phyloP scores from a whole-genome alignment of 2,113 vertebrate genomes.

The Aythya baeri region DNA sequence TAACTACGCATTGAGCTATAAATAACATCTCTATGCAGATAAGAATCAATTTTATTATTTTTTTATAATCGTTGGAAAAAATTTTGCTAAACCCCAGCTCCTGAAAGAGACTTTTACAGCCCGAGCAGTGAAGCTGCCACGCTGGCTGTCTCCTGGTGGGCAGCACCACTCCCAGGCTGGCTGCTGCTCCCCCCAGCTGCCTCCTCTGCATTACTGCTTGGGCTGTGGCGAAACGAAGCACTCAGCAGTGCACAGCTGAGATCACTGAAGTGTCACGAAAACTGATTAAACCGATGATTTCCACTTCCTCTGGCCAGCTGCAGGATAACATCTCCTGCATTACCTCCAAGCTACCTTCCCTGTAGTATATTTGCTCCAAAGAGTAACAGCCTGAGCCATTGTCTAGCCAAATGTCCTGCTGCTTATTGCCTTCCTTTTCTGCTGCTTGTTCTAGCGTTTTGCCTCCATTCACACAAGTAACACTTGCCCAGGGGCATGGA shows the following conservation, averaged over 20 bases:
- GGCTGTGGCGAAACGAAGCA: neutral
- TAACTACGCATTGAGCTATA: conserved; percentile 42
- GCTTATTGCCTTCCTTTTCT: neutral
- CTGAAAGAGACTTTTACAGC: neutral
- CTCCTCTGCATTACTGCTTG: neutral
- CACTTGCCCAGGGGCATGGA: neutral
- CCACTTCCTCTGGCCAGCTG: neutral
- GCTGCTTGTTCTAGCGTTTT: neutral
- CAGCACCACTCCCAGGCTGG: neutral
- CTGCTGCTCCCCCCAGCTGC: neutral
- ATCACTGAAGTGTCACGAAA: conserved; percentile 8
- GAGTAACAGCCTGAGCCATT: neutral
- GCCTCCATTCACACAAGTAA: neutral
- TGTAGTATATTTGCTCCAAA: neutral
- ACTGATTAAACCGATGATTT: conserved; percentile 1
- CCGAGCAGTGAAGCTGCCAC: neutral
- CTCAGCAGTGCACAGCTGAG: neutral
- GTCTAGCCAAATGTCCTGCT: neutral
- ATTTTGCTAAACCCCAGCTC: neutral
- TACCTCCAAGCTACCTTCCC: neutral
- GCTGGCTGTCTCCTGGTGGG: neutral
- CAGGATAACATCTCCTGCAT: neutral
- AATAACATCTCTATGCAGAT: conserved; percentile 24
- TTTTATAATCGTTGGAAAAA: neutral
- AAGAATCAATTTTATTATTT: neutral